phyloP scores from a whole-genome alignment of 1,140 invertebrate genomes.

The Mactra quadrangularis region DNA sequence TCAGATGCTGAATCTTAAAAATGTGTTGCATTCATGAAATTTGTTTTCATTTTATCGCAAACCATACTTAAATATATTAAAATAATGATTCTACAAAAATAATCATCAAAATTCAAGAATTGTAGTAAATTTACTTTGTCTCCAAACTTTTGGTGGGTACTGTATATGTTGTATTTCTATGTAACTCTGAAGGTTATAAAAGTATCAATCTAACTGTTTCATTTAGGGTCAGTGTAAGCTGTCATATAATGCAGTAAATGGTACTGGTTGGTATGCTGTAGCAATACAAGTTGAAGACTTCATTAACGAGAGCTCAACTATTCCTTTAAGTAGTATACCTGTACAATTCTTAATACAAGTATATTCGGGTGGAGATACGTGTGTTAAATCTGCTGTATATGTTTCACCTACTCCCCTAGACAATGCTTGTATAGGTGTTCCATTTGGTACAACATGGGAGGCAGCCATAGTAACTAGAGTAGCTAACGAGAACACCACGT shows the following conservation, averaged over 20 bases:
- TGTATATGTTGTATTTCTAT: too few relatives aligned
- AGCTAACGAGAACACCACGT: not conserved
- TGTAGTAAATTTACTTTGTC: too few relatives aligned
- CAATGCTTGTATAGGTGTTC: conserved; percentile 11
- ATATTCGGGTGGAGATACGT: not conserved
- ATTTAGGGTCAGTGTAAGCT: conserved; percentile 17
- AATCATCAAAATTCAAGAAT: too few relatives aligned
- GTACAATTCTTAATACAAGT: conserved; percentile 55
- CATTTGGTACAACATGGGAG: not conserved
- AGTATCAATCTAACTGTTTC: too few relatives aligned
- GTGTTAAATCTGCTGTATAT: not conserved
- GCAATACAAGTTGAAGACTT: conserved; percentile 61
- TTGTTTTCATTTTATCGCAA: too few relatives aligned
- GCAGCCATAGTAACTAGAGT: conserved; percentile 1
- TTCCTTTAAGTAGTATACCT: conserved; percentile 53
- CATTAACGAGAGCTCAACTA: not conserved
- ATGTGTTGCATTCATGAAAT: too few relatives aligned
- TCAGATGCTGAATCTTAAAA: too few relatives aligned
- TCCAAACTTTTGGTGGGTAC: too few relatives aligned
- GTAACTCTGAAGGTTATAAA: too few relatives aligned
- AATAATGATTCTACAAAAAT: too few relatives aligned
- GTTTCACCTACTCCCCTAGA: conserved; percentile 3
- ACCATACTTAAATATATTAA: too few relatives aligned
- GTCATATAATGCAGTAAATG: conserved; percentile 1
- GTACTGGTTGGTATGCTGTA: conserved; percentile 47